phyloP scores from a whole-genome alignment of 2,888 invertebrate genomes.

The Empis stercorea region DNA sequence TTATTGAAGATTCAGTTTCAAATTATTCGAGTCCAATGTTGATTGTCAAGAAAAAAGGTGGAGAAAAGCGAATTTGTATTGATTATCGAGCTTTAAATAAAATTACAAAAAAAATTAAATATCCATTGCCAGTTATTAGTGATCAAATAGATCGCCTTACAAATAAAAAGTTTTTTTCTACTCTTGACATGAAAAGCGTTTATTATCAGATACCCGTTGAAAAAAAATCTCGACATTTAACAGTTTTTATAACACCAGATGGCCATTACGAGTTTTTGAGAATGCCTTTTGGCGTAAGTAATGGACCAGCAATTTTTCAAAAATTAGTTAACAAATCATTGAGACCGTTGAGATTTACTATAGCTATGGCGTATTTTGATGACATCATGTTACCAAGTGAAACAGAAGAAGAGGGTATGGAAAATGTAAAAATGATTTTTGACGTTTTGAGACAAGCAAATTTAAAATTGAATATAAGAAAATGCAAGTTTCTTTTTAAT shows the following conservation, averaged over 20 bases:
- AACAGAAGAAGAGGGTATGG: not conserved
- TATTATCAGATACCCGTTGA: not conserved
- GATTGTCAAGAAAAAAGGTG: not conserved
- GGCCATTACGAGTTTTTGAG: not conserved
- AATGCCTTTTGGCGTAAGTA: slow-evolving; percentile 24
- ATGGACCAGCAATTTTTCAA: slow-evolving; percentile 21
- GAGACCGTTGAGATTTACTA: slow-evolving; percentile 2
- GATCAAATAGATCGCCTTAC: slow-evolving; percentile 14
- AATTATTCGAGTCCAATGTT: not conserved
- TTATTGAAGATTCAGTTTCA: not conserved
- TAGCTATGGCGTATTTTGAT: slow-evolving; percentile 16
- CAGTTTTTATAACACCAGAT: not conserved
- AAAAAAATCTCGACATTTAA: not conserved
- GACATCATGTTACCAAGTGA: slow-evolving; percentile 16
- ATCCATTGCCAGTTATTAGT: slow-evolving; percentile 9
- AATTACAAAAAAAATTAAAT: slow-evolving; percentile 10
- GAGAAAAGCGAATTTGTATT: not conserved
- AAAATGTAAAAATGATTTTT: not conserved
- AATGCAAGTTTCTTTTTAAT: slow-evolving; percentile 15
- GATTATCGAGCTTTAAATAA: slow-evolving; percentile 20
- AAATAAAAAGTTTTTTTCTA: slow-evolving; percentile 9
- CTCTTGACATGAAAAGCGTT: not conserved
- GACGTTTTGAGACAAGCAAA: slow-evolving; percentile 1
- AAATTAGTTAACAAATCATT: slow-evolving; percentile 13
- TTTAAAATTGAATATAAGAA: slow-evolving; percentile 7